Conservation (phyloP, 2,888 invertebrate genomes). For the Leucophenga maculata region DNA sequence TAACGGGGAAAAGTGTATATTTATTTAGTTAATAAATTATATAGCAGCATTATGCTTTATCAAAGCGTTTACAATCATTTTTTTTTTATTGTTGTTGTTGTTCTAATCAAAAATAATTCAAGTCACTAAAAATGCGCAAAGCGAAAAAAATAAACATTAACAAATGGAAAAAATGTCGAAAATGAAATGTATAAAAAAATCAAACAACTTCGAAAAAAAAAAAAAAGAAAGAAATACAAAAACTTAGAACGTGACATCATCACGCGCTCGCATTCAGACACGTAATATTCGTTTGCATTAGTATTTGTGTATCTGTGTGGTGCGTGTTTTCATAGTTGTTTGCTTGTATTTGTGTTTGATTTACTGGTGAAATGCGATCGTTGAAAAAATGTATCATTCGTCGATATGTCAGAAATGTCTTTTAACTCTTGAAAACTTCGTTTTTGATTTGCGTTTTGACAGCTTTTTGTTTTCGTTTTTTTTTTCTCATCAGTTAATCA, state of each 20-base stretch:
- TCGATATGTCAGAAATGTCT: no score
- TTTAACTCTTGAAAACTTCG: no score
- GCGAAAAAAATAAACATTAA: neutral
- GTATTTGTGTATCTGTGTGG: no score
- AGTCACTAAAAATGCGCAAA: neutral
- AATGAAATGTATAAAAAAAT: slow-evolving; percentile 41
- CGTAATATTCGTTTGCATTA: neutral
- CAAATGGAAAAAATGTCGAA: slow-evolving; percentile 52
- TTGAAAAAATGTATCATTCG: no score
- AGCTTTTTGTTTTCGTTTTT: no score
- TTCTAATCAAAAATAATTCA: slow-evolving; percentile 53
- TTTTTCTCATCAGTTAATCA: no score
- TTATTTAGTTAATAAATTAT: slow-evolving; percentile 42
- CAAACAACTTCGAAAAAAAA: slow-evolving; percentile 31
- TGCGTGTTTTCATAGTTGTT: no score
- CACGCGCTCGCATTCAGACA: slow-evolving; percentile 53
- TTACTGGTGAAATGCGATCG: no score
- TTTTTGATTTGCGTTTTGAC: no score
- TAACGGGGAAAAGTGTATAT: neutral
- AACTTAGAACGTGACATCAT: slow-evolving; percentile 65
- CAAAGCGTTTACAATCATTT: slow-evolving; percentile 19
- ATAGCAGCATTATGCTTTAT: slow-evolving; percentile 20
- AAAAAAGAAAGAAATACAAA: slow-evolving; percentile 55
- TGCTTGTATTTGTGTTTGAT: no score
- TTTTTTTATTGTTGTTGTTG: slow-evolving; percentile 27